Evolutionary conservation across 64 coral and sea anemone species (phyloP).

Genomic region (Actinia equina): DNA sequence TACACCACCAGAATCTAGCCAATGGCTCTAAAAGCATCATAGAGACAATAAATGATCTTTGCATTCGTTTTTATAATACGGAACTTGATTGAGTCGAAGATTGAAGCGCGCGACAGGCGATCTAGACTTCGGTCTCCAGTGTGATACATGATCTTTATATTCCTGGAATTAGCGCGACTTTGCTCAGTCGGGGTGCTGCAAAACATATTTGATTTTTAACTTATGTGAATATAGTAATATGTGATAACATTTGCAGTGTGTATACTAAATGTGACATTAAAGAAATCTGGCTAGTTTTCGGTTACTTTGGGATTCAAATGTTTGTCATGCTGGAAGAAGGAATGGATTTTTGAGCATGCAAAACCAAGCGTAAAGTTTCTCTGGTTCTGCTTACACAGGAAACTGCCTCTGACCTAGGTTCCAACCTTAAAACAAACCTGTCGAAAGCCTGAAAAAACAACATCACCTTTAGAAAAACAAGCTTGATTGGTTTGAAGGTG

Average conservation of each 20-base stretch:
- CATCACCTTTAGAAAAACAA: not conserved
- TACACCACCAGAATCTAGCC: not conserved
- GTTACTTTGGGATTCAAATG: not conserved
- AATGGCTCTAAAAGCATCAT: slow-evolving; percentile 7
- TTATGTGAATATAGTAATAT: not conserved
- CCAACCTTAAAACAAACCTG: not conserved
- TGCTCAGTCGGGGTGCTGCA: not conserved
- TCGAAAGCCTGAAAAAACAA: slow-evolving; percentile 1
- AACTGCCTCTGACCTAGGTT: not conserved
- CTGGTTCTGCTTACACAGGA: not conserved
- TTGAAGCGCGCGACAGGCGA: not conserved
- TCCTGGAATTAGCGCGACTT: not conserved
- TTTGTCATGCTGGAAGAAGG: too few relatives aligned
- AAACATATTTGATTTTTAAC: not conserved
- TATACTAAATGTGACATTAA: not conserved
- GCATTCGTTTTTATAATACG: not conserved
- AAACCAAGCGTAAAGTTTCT: too few relatives aligned
- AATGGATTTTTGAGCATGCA: too few relatives aligned
- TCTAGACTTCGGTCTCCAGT: not conserved
- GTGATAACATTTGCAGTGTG: not conserved
- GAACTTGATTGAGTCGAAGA: not conserved
- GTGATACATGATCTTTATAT: not conserved
- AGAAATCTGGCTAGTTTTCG: not conserved
- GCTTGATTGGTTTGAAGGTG: not conserved
- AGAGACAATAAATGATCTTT: not conserved